Percentiles rank a stretch among this genome's conserved stretches.
Conservation (phyloP, 2,888 invertebrate genomes). For the Melanostoma mellinum region DNA sequence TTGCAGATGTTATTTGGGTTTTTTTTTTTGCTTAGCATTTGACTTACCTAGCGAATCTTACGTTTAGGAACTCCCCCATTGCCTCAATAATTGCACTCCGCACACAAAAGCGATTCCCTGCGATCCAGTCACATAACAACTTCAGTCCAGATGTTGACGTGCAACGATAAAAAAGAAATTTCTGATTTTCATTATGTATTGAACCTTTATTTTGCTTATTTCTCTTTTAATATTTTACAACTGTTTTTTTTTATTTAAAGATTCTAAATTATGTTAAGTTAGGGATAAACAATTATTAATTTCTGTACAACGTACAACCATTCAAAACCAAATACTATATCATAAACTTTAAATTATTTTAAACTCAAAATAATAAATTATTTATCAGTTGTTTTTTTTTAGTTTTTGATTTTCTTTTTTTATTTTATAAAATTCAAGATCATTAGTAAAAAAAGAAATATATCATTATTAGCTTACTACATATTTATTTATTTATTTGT, state of each 20-base stretch:
- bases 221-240: constrained; percentile 30
- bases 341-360: constrained; percentile 20
- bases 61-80: no score
- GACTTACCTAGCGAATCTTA: no score
- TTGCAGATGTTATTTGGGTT: no score
- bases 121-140: no score
- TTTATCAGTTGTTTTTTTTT: constrained; percentile 12
- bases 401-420: no score
- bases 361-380: constrained; percentile 33
- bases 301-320: constrained; percentile 38
- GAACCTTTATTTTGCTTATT: constrained; percentile 17
- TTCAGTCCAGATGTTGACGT: no score
- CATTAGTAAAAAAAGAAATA: constrained; percentile 31
- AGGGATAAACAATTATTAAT: constrained; percentile 26
- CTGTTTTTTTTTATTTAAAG: constrained; percentile 16
- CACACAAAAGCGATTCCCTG: no score
- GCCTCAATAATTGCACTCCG: no score
- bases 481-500: background rate
- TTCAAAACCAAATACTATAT: constrained; percentile 29
- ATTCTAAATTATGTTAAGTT: constrained; percentile 32
- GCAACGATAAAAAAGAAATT: constrained; percentile 2
- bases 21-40: no score
- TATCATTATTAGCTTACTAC: constrained; percentile 24
- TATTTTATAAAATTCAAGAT: constrained; percentile 11
- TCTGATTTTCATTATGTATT: constrained; percentile 6